These are phyloP conservation scores for Typhlichthys eigenmanni DNA, from an alignment of 2,797 vertebrate species.

Conservation along the genomic window DNA sequence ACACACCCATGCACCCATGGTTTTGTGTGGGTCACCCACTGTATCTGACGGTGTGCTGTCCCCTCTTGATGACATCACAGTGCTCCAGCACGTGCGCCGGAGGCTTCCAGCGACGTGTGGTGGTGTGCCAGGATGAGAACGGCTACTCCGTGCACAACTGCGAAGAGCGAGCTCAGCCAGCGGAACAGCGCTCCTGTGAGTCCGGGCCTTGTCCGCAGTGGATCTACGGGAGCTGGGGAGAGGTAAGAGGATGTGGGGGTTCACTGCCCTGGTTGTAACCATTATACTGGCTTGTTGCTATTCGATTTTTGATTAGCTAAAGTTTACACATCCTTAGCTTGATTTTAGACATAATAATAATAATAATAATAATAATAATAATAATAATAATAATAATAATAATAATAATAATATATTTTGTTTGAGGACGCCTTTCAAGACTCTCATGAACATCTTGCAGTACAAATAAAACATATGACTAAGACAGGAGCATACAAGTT, in stretches of 20 bases:
- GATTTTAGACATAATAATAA: too few relatives aligned
- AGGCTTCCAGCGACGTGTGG: constrained; percentile 95
- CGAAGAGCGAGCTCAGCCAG: constrained; percentile 86
- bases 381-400: too few relatives aligned
- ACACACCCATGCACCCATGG: constrained; percentile 2
- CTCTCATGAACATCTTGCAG: too few relatives aligned
- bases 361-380: too few relatives aligned
- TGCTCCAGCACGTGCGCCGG: constrained; percentile 98
- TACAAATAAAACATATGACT: too few relatives aligned
- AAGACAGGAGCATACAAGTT: too few relatives aligned
- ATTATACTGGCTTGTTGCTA: not conserved
- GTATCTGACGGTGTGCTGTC: constrained; percentile 24
- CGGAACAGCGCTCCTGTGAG: constrained; percentile 91
- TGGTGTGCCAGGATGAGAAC: constrained; percentile 97
- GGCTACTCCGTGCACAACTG: constrained; percentile 90
- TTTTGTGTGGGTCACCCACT: constrained; percentile 3
- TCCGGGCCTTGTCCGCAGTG: constrained; percentile 96
- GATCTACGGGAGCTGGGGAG: constrained; percentile 94
- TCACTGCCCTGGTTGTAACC: not conserved
- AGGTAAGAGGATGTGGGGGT: constrained; percentile 78
- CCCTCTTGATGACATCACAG: constrained; percentile 66
- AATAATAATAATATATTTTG: too few relatives aligned
- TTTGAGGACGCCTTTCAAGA: too few relatives aligned
- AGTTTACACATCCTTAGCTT: too few relatives aligned
- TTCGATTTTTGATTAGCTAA: too few relatives aligned